These are phyloP conservation scores for Lasioglossum zephyrum DNA, from an alignment of 2,888 invertebrate species.

Conservation along the genomic window DNA sequence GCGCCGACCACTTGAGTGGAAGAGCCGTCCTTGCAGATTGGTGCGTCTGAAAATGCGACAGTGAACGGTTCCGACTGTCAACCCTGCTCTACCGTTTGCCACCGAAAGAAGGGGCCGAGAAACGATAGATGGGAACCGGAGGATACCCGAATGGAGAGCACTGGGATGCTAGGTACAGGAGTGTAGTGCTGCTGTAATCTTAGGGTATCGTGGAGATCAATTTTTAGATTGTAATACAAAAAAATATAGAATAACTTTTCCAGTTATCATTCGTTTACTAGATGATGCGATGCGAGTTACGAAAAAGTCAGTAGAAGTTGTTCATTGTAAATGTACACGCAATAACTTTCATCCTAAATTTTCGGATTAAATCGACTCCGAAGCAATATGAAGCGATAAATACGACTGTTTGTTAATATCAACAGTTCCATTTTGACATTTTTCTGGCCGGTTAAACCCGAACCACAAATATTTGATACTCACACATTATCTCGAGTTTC, in stretches of 20 bases:
- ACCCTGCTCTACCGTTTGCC: neutral
- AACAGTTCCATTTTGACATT: neutral
- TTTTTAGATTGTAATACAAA: neutral
- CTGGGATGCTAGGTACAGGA: neutral
- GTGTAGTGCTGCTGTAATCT: neutral
- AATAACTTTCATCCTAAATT: neutral
- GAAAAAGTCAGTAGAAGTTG: too few species aligned
- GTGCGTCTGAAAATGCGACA: constrained; percentile 73
- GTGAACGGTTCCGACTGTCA: constrained; percentile 11
- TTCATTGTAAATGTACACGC: neutral
- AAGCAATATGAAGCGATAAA: neutral
- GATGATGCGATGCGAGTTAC: too few species aligned
- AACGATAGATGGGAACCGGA: neutral
- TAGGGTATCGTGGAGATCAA: neutral
- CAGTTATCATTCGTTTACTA: too few species aligned
- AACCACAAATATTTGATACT: constrained; percentile 57
- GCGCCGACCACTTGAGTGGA: constrained; percentile 93
- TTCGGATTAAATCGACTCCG: too few species aligned
- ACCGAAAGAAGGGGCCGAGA: neutral
- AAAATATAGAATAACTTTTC: too few species aligned
- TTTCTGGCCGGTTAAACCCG: neutral
- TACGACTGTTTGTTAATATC: neutral
- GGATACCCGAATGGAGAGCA: neutral
- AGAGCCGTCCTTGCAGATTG: constrained; percentile 86
- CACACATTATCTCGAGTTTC: constrained; percentile 80